These are phyloP conservation scores for Willisornis vidua DNA, from an alignment of 2,113 vertebrate genomes.

Conservation along the genomic window DNA sequence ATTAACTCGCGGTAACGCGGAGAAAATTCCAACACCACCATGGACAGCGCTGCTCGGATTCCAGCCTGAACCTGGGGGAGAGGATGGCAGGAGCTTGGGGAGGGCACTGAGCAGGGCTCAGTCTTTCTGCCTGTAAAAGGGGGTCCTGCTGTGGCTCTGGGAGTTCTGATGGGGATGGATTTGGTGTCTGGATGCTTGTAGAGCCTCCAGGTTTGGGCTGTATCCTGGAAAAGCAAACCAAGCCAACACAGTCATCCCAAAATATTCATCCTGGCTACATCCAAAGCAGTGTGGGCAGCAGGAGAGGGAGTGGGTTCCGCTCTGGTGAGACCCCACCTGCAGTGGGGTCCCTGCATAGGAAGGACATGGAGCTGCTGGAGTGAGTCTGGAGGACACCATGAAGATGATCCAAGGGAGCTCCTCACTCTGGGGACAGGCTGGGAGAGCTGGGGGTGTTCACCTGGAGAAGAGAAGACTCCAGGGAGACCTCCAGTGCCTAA, in stretches of 20 bases:
- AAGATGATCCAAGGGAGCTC: not conserved
- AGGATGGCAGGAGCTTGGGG: rapidly evolving
- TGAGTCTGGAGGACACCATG: rapidly evolving
- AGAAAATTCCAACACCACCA: conserved; percentile 10
- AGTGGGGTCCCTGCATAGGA: not conserved
- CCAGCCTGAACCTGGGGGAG: not conserved
- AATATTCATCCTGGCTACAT: not conserved
- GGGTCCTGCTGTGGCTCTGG: not conserved
- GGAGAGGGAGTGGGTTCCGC: not conserved
- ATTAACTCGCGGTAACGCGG: conserved; percentile 53
- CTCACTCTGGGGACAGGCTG: not conserved
- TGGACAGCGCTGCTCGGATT: rapidly evolving
- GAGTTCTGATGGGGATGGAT: rapidly evolving
- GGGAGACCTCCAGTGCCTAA: rapidly evolving
- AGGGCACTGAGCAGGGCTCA: not conserved
- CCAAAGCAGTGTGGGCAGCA: not conserved
- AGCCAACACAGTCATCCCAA: rapidly evolving
- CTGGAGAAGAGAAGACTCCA: not conserved
- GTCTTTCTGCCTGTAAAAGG: not conserved
- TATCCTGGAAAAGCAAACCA: not conserved
- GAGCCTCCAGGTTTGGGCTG: not conserved
- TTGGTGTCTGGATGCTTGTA: rapidly evolving
- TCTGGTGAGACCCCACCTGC: not conserved
- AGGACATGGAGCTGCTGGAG: not conserved
- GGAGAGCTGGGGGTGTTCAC: not conserved